phyloP scores from a whole-genome alignment of 2,113 vertebrate genomes.

The Takifugu bimaculatus region DNA sequence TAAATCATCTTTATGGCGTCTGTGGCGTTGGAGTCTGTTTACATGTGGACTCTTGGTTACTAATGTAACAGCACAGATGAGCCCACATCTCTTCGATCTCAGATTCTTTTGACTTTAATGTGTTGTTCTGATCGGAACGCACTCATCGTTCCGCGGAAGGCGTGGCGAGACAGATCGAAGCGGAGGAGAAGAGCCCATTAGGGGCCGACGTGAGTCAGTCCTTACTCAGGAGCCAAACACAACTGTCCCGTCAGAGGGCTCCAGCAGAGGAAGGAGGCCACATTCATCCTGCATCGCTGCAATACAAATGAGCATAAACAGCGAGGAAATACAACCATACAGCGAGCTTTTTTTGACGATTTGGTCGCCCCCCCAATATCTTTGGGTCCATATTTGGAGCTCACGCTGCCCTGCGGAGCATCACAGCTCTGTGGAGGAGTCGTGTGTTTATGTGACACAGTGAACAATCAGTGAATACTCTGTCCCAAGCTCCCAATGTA shows the following conservation, averaged over 20 bases:
- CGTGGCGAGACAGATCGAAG: constrained; percentile 7
- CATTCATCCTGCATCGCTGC: constrained; percentile 1
- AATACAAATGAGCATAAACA: constrained; percentile 36
- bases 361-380: constrained; percentile 39
- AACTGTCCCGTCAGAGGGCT: background rate
- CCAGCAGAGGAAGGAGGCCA: background rate
- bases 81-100: too few relatives aligned
- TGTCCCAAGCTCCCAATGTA: constrained; percentile 20
- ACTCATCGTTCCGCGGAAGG: background rate
- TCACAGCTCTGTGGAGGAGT: constrained; percentile 28
- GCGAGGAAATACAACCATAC: constrained; percentile 19
- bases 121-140: background rate
- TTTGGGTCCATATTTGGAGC: constrained; percentile 58
- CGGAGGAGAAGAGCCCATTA: constrained; percentile 16
- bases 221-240: constrained; percentile 35
- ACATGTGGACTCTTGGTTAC: background rate
- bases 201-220: constrained; percentile 28
- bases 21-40: background rate
- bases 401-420: constrained; percentile 20
- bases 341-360: constrained; percentile 17
- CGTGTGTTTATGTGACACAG: constrained; percentile 56
- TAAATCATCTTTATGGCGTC: background rate
- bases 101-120: background rate
- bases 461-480: constrained; percentile 34
- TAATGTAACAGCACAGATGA: background rate